These are phyloP conservation scores for Nemurella pictetii DNA, from an alignment of 2,888 invertebrate species.

Conservation along the genomic window DNA sequence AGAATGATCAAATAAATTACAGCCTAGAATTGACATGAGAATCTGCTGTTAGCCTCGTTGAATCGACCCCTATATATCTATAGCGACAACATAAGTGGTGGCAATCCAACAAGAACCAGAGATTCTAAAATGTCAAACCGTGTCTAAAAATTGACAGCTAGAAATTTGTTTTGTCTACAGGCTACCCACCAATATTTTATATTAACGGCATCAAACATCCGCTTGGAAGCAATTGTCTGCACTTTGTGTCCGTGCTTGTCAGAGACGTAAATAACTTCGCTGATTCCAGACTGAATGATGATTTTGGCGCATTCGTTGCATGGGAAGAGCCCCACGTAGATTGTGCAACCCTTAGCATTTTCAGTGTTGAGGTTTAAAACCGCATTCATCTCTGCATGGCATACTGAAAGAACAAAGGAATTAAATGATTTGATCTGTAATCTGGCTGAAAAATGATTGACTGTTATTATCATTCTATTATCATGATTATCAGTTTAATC, in stretches of 20 bases:
- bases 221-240: constrained; percentile 73
- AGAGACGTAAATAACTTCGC: constrained; percentile 74
- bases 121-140: too few species aligned
- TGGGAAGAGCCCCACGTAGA: constrained; percentile 91
- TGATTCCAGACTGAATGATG: constrained; percentile 91
- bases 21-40: too few species aligned
- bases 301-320: constrained; percentile 98
- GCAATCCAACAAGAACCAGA: too few species aligned
- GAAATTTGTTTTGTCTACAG: constrained; percentile 45
- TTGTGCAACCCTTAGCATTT: constrained; percentile 74
- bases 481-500: background rate
- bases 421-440: background rate
- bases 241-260: constrained; percentile 76
- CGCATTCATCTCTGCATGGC: constrained; percentile 98
- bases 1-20: too few species aligned
- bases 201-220: constrained; percentile 79
- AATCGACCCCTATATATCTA: too few species aligned
- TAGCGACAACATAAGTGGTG: too few species aligned
- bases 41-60: too few species aligned
- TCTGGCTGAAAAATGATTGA: background rate
- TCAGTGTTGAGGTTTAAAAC: constrained; percentile 86
- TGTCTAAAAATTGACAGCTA: constrained; percentile 15
- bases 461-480: background rate
- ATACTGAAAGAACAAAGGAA: constrained; percentile 65
- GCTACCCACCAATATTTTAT: constrained; percentile 63